Conservation (phyloP, 2,888 invertebrate genomes). For the Pogonocherus hispidulus region DNA sequence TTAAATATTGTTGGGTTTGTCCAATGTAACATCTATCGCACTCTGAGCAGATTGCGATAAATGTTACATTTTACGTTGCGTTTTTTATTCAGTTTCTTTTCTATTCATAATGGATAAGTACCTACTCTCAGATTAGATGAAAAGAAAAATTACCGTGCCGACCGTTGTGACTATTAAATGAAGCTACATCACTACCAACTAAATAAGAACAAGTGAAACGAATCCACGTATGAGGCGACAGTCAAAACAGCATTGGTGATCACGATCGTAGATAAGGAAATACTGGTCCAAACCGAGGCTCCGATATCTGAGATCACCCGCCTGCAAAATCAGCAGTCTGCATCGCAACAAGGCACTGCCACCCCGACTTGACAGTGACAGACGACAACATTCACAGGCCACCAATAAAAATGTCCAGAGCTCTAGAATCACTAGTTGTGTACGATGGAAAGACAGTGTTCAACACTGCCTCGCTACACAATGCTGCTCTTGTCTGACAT, state of each 20-base stretch:
- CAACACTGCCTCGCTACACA: conserved; percentile 27
- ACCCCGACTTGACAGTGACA: conserved; percentile 60
- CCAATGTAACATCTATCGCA: no score
- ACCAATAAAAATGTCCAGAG: conserved; percentile 59
- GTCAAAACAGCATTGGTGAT: conserved; percentile 52
- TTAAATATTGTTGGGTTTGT: no score
- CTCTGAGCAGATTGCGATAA: no score
- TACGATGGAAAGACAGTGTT: conserved; percentile 28
- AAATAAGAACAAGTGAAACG: conserved; percentile 10
- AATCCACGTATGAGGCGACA: conserved; percentile 44
- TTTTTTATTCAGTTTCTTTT: no score
- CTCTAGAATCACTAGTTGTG: conserved; percentile 25
- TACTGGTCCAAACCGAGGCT: conserved; percentile 48
- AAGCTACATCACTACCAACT: no score
- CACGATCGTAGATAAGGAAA: conserved; percentile 52
- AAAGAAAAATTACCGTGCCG: no score
- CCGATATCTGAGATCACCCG: conserved; percentile 44
- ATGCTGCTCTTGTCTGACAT: conserved; percentile 30
- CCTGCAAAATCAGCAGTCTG: conserved; percentile 54
- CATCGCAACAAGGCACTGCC: conserved; percentile 54
- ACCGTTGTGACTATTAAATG: no score
- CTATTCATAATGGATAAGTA: no score
- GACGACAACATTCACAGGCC: conserved; percentile 56
- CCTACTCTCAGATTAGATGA: no score
- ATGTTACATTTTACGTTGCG: no score